Evolutionary conservation across 2,113 vertebrate species (phyloP).

Genomic region (Pollimyrus isidori): DNA sequence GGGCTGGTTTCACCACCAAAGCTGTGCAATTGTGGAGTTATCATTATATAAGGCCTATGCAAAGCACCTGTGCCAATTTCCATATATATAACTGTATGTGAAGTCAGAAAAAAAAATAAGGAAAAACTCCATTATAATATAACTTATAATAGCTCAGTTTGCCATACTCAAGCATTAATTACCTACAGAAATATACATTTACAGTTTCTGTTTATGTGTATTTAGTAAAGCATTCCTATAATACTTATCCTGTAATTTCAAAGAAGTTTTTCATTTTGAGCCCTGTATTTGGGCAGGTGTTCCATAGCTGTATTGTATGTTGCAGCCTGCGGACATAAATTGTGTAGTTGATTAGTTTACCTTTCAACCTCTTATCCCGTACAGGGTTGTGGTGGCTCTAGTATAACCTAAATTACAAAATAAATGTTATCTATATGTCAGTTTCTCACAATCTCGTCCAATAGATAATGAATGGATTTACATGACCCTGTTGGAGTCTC

Average conservation of each 20-base stretch:
- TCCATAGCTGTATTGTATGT: neutral
- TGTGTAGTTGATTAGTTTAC: neutral
- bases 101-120: neutral
- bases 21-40: neutral
- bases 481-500: neutral
- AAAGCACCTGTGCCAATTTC: neutral
- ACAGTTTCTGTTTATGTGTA: neutral
- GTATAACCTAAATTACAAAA: neutral
- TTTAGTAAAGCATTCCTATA: neutral
- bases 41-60: neutral
- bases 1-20: neutral
- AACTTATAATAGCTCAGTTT: neutral
- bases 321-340: neutral
- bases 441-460: neutral
- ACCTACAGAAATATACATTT: neutral
- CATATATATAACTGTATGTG: neutral
- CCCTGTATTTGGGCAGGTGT: neutral
- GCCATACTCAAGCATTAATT: neutral
- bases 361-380: neutral
- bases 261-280: neutral
- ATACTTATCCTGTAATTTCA: neutral
- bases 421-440: neutral
- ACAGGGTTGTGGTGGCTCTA: neutral
- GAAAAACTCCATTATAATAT: neutral
- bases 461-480: neutral